Conservation (phyloP, 2,113 vertebrate species). For the Caloenas nicobarica region DNA sequence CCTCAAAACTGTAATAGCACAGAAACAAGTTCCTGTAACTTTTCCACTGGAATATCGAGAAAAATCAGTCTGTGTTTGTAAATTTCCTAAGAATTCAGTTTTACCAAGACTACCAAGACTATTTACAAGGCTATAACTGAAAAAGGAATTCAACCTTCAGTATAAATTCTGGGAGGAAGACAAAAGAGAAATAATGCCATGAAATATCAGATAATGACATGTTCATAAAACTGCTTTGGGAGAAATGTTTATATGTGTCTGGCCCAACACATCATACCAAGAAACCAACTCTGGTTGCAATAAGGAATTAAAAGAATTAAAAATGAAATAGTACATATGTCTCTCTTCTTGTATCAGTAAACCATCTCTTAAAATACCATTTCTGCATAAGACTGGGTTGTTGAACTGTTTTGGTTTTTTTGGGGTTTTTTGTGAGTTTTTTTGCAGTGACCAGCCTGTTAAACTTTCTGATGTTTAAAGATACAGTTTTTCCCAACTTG, state of each 20-base stretch:
- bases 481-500: background rate
- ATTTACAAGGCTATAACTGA: background rate
- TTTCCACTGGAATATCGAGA: background rate
- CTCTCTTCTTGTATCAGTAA: background rate
- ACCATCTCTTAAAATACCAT: background rate
- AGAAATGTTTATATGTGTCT: background rate
- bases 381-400: background rate
- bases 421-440: too few species aligned
- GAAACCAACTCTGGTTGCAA: background rate
- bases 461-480: background rate
- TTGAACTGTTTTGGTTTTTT: background rate
- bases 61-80: background rate
- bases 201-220: background rate
- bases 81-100: background rate
- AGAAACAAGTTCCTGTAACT: background rate
- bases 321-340: background rate
- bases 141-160: background rate
- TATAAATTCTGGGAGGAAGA: background rate
- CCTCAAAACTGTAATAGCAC: background rate
- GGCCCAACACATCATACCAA: background rate
- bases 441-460: background rate
- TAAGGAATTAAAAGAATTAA: background rate
- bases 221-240: background rate
- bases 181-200: background rate
- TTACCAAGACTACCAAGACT: background rate